Evolutionary conservation across 2,888 invertebrate genomes (phyloP), one percentile per base, ranked within the genome.

Genomic region (Vandiemenella viatica): DNA sequence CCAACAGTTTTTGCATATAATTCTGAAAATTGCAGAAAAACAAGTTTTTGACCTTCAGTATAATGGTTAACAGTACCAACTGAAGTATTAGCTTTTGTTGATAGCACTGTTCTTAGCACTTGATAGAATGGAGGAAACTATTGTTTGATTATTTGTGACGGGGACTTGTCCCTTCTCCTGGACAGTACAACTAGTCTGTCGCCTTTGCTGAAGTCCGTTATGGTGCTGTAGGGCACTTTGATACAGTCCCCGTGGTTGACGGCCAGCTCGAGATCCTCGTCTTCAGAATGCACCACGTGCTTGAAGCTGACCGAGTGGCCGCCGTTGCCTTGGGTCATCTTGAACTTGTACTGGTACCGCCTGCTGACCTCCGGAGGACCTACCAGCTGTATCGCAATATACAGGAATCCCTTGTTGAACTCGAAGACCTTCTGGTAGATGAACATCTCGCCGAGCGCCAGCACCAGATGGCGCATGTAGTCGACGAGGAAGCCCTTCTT

Each of bases 401-500:
- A 8, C 17, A 47, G 26, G 16, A 7, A n/a, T n/a, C 19, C 10
- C 17, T 16, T 21, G 8, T 19, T n/a, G 20, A 50, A 45, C 45
- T 48, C 45, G 44, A 50, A 50, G 8, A 21, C 7, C 45, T 48
- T 47, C 41, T 45, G 32, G 21, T 48, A 43, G 19, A 50, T 16
- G 48, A 50, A 50, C 17, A 41, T 45, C 22, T 45, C 47, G 3
- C 23, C 48, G n/a, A 41, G 19, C 13, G 48, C 38, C 21, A 44
- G 19, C 32, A 48, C 41, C 48, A 41, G 44, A 22, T 47, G 47
- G 22, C 32, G 32, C 32, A n/a, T 40, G 41, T 26, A 41, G 40
- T 41, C 47, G 41, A 17, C 21, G 41, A 41, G 42, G 41, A 40
- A 47, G 23, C 41, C 47, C 10, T 40, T 26, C 17, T 32, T 17